phyloP scores from a whole-genome alignment of 2,888 invertebrate genomes.

The Anarsia innoxiella region DNA sequence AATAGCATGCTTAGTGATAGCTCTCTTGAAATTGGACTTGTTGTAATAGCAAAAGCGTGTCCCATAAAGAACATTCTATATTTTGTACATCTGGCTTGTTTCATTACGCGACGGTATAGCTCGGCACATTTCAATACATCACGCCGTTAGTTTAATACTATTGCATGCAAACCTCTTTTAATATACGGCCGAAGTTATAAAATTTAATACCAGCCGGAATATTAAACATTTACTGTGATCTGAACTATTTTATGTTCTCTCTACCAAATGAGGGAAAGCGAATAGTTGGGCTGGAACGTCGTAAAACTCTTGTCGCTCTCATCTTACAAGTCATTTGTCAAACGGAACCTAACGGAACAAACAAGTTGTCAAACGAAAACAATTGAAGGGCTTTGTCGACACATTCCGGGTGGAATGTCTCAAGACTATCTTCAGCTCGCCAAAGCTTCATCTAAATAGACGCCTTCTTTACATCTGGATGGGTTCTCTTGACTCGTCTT shows the following conservation, averaged over 20 bases:
- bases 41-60: conserved; percentile 62
- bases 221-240: conserved; percentile 7
- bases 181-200: not conserved
- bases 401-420: no score
- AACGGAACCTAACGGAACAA: conserved; percentile 39
- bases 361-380: conserved; percentile 50
- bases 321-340: conserved; percentile 43
- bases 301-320: conserved; percentile 29
- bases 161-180: not conserved
- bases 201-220: not conserved
- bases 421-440: no score
- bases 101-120: conserved; percentile 44
- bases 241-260: conserved; percentile 15
- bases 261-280: conserved; percentile 23
- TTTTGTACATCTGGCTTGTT: conserved; percentile 65
- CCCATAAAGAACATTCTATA: conserved; percentile 64
- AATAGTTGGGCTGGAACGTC: conserved; percentile 19
- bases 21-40: conserved; percentile 42
- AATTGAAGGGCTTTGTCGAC: conserved; percentile 39
- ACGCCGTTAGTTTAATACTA: conserved; percentile 5
- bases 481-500: no score
- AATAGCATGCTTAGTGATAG: conserved; percentile 33
- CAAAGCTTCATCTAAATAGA: no score
- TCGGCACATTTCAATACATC: conserved; percentile 22
- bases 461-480: no score